Percentiles rank a stretch among this genome's conserved stretches.
phyloP scores from a whole-genome alignment of 2,797 vertebrate genomes.

The Lepus townsendii region DNA sequence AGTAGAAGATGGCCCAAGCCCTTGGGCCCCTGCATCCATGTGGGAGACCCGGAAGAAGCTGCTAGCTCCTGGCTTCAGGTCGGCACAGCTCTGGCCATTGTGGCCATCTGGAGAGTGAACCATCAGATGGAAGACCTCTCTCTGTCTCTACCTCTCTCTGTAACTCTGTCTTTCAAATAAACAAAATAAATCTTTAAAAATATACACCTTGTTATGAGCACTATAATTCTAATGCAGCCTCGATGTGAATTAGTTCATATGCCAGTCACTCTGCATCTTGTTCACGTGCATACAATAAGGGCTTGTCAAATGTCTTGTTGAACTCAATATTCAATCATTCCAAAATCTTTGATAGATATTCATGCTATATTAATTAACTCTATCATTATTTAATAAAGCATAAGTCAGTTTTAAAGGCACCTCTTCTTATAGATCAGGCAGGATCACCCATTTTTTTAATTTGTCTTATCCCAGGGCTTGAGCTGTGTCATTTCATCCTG shows the following conservation, averaged over 20 bases:
- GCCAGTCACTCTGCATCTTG: neutral
- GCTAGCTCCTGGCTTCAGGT: too few species aligned
- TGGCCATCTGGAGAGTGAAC: too few species aligned
- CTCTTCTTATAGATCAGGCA: neutral
- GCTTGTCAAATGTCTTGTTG: neutral
- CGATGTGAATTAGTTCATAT: neutral
- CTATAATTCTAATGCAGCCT: neutral
- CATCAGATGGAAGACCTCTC: too few species aligned
- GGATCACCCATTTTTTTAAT: neutral
- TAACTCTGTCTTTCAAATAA: too few species aligned
- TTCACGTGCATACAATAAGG: neutral
- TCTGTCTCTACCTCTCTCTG: too few species aligned
- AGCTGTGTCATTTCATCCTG: neutral
- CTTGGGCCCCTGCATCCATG: too few species aligned
- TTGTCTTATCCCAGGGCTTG: neutral
- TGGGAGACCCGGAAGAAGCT: too few species aligned
- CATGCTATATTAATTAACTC: neutral
- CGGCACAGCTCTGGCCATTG: too few species aligned
- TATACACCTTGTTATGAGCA: neutral
- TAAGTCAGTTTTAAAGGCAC: neutral
- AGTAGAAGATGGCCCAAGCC: too few species aligned
- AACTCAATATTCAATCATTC: constrained; percentile 8
- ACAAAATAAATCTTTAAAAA: too few species aligned
- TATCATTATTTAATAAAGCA: neutral
- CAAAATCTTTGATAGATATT: neutral